Evolutionary conservation across 2,113 vertebrate species (phyloP).

Genomic region (Tragelaphus imberbis): DNA sequence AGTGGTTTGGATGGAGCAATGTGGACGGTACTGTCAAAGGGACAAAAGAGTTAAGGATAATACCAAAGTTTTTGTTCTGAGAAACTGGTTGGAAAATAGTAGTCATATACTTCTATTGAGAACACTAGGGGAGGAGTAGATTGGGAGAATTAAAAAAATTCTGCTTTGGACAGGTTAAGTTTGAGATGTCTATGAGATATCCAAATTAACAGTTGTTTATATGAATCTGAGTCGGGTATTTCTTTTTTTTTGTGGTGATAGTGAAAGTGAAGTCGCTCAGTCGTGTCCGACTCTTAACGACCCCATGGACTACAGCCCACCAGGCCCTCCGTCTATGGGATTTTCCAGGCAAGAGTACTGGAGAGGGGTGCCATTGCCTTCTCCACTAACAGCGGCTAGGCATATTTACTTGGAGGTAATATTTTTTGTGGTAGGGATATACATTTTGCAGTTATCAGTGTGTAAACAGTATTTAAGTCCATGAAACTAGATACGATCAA

Average conservation of each 20-base stretch:
- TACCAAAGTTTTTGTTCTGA: not conserved
- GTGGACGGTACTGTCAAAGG: not conserved
- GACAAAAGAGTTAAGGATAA: not conserved
- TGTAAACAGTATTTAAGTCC: not conserved
- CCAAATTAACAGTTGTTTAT: not conserved
- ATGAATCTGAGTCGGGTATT: not conserved
- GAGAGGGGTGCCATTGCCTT: too few species aligned
- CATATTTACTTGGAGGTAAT: too few species aligned
- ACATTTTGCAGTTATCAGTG: not conserved
- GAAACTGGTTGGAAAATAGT: not conserved
- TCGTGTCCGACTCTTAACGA: too few species aligned
- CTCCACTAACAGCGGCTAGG: too few species aligned
- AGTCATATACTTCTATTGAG: not conserved
- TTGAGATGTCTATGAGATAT: not conserved
- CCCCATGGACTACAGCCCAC: too few species aligned
- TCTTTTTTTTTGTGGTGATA: not conserved
- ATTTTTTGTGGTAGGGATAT: not conserved
- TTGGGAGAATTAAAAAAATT: not conserved
- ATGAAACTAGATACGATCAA: not conserved
- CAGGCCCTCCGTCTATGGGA: too few species aligned
- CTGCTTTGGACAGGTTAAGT: not conserved
- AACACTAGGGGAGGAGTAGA: not conserved
- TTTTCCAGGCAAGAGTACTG: too few species aligned
- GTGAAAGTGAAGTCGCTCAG: too few species aligned
- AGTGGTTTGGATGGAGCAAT: not conserved